These are phyloP conservation scores for Todiramphus saurophagus DNA, from an alignment of 2,113 vertebrate species.

Conservation along the genomic window DNA sequence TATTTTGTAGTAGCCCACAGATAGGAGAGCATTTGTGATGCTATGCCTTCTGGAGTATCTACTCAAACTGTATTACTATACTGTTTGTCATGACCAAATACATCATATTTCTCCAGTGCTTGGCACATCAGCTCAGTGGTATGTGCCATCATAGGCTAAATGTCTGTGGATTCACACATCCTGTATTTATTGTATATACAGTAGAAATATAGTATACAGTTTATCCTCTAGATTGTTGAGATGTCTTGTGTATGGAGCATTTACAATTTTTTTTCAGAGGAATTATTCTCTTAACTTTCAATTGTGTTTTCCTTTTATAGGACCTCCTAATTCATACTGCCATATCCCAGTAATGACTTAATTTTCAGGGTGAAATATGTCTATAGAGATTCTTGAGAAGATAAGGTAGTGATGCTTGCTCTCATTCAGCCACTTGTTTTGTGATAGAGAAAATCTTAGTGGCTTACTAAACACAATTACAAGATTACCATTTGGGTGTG, in stretches of 20 bases:
- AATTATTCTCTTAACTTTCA: not conserved
- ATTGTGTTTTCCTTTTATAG: not conserved
- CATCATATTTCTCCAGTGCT: not conserved
- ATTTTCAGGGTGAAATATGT: not conserved
- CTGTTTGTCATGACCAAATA: not conserved
- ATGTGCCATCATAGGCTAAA: not conserved
- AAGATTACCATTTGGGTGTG: slow-evolving; percentile 23
- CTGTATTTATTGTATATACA: not conserved
- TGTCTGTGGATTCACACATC: not conserved
- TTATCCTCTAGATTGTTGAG: not conserved
- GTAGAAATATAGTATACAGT: not conserved
- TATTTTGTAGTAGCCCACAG: not conserved
- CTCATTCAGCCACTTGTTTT: not conserved
- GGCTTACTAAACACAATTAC: slow-evolving; percentile 15
- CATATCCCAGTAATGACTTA: not conserved
- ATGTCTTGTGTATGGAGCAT: not conserved
- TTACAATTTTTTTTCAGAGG: not conserved
- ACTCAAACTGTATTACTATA: not conserved
- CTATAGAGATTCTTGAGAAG: not conserved
- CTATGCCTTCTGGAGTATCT: not conserved
- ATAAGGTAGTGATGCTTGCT: not conserved
- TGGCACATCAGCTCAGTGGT: not conserved
- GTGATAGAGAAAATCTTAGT: slow-evolving; percentile 40
- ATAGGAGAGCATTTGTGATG: accelerated
- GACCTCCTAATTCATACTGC: not conserved